Conservation (phyloP, 2,113 vertebrate species). For the Smithornis capensis region DNA sequence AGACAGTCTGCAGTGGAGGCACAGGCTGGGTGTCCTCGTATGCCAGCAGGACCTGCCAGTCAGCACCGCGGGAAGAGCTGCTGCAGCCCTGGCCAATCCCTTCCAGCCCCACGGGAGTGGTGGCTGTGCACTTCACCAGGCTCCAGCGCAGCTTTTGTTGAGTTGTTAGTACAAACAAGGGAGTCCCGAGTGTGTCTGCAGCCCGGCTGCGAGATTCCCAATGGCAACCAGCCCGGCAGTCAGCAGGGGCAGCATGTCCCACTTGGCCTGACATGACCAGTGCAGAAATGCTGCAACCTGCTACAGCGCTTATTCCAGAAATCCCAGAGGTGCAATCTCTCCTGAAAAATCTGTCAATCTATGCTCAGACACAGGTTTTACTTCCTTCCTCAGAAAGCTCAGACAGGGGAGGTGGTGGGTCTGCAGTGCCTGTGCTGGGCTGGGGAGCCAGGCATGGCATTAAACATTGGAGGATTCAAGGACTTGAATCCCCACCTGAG, state of each 20-base stretch:
- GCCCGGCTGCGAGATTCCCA: neutral
- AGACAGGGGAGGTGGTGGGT: neutral
- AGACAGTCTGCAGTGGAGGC: accelerated
- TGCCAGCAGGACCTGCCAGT: neutral
- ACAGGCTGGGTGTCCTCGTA: accelerated
- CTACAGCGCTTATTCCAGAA: neutral
- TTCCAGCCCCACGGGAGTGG: neutral
- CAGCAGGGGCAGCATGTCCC: conserved; percentile 29
- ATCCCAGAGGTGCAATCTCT: conserved; percentile 3
- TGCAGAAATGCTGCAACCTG: conserved; percentile 1
- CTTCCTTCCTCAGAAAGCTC: neutral
- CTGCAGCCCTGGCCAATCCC: neutral
- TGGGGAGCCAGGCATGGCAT: neutral
- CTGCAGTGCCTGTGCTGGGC: neutral
- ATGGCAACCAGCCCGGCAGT: conserved; percentile 2
- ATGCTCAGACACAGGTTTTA: neutral
- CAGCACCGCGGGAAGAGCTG: accelerated
- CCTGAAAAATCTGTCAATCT: neutral
- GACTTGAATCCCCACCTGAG: neutral
- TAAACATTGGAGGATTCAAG: neutral
- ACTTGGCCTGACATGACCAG: neutral
- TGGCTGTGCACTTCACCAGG: neutral
- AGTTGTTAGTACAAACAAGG: conserved; percentile 2
- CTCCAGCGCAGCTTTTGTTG: neutral
- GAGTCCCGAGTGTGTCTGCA: conserved; percentile 22